Evolutionary conservation across 2,888 invertebrate species (phyloP), one percentile per base, ranked within the genome.

Genomic region (Scaptomyza polygonia): DNA sequence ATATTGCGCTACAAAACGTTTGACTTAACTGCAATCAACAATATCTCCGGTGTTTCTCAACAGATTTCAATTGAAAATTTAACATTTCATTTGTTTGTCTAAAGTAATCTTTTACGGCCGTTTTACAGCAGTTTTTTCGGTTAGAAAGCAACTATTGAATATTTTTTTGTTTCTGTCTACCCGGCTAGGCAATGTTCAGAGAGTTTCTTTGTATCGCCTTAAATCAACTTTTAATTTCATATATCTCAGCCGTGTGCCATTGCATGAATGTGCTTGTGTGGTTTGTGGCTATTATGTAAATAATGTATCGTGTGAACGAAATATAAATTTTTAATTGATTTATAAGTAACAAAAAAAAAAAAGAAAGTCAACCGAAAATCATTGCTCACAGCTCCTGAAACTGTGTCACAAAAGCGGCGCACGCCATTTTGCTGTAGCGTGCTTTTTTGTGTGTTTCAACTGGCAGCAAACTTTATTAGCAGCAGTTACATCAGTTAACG

Each of bases 261-360:
- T 44, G 47, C 40, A 7, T 5, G 9, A 42, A 30, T 51, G 53
- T 45, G 45, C 11, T 52, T 45, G 34, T 42, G 58, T 54, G 62
- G 51, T 18, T 53, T 59, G 58, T 39, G 73, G 76, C 61, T 66
- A 67, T 86, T 78, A 77, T 77, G 86, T 64, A 80, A 83, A 84
- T 86, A 72, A 74, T 84, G 78, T 67, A 70, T 71, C 78, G 76
- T 78, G 78, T 67, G 76, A 80, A 84, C 56, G 76, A 78, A 80
- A 86, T 80, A 73, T 79, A 77, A 67, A 86, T 86, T 83, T 86
- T 80, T 83, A 84, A 83, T 84, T 86, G 83, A 80, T 80, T 79
- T 55, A 55, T 54, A 40, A 30, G 51, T 52, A 69, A 67, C 54
- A 69, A 67, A 52, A 51, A 40, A 43, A 12, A 39, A 52, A 51